Percentiles rank a stretch among this genome's conserved stretches.
Evolutionary conservation across 1,140 invertebrate species (phyloP).

Genomic region (Babylonia areolata): DNA sequence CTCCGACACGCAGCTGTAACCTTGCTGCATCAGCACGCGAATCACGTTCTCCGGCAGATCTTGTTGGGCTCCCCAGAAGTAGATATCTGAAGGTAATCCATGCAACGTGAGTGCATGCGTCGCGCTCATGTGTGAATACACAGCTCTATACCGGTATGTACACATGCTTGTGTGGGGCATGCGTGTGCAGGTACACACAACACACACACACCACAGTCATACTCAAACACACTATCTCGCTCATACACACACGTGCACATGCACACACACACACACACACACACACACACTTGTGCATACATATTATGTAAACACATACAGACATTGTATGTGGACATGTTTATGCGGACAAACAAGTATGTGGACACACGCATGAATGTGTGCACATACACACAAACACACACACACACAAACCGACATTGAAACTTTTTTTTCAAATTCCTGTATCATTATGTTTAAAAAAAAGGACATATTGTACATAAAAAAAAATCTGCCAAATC

Average conservation of each 20-base stretch:
- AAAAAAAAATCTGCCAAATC: no score
- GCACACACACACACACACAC: slow-evolving; percentile 6
- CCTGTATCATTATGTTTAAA: no score
- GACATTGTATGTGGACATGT: no score
- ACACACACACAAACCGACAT: no score
- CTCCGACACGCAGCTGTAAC: neutral
- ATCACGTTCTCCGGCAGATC: neutral
- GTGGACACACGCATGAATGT: neutral
- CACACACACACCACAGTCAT: neutral
- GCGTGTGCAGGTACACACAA: neutral
- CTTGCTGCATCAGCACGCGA: neutral
- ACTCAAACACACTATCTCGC: neutral
- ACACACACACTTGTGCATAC: neutral
- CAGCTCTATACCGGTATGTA: neutral
- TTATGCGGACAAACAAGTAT: neutral
- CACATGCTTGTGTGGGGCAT: neutral
- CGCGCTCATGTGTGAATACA: no score
- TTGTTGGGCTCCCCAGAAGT: neutral
- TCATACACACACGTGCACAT: neutral
- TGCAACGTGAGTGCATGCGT: neutral
- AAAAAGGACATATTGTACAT: no score
- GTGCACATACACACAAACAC: neutral
- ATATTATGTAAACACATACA: no score
- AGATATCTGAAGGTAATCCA: neutral
- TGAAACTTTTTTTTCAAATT: no score